Percentiles rank a stretch among this genome's conserved stretches.
These are phyloP conservation scores for Masticophis lateralis DNA, from an alignment of 2,797 vertebrate genomes.

Conservation along the genomic window DNA sequence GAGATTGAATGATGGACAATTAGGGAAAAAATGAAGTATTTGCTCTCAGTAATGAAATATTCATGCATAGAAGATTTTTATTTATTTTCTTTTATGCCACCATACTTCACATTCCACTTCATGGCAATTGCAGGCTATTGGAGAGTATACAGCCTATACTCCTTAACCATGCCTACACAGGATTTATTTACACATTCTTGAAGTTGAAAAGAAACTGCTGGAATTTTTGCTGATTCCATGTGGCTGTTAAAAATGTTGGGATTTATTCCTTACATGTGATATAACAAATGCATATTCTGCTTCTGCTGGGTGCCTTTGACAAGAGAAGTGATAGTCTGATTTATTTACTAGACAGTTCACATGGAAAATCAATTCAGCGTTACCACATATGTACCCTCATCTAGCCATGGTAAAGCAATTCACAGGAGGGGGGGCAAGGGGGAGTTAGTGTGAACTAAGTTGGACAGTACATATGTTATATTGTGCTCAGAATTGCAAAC, in stretches of 20 bases:
- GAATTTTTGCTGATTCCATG: not conserved
- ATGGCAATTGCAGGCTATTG: not conserved
- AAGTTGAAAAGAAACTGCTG: not conserved
- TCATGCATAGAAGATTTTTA: not conserved
- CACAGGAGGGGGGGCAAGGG: no score
- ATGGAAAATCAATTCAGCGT: not conserved
- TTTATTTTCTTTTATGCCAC: not conserved
- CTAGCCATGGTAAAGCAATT: not conserved
- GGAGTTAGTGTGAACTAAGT: not conserved
- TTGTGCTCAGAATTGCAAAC: not conserved
- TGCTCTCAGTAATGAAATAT: not conserved
- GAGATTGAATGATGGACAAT: constrained; percentile 19
- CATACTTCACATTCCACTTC: not conserved
- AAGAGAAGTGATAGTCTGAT: not conserved
- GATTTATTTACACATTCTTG: not conserved
- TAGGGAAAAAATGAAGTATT: constrained; percentile 4
- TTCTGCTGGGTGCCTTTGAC: not conserved
- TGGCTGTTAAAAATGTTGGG: not conserved
- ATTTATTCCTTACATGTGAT: not conserved
- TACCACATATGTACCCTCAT: not conserved
- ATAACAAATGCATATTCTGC: not conserved
- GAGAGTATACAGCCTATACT: constrained; percentile 19
- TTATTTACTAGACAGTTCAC: not conserved
- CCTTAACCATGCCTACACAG: not conserved
- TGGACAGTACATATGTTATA: not conserved